Evolutionary conservation across 2,113 vertebrate genomes (phyloP).

Genomic region (Grammomys dolichurus): DNA sequence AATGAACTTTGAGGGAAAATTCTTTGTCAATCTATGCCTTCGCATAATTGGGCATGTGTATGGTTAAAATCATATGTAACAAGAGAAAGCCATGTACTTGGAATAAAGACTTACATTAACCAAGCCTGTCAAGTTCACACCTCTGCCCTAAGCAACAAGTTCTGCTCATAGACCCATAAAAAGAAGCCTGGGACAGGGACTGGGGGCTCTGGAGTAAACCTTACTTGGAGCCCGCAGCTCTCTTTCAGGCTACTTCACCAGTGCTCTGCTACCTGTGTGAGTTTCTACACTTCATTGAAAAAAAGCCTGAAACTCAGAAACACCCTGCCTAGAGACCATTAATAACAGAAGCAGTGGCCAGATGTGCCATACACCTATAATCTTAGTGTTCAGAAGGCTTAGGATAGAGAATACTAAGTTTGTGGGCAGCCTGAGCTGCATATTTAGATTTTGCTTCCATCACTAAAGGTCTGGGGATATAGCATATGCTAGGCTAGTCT

Average conservation of each 20-base stretch:
- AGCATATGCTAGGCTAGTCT: background rate
- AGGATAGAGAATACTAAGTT: background rate
- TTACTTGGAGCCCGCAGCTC: background rate
- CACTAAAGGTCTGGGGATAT: background rate
- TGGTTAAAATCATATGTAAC: background rate
- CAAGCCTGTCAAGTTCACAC: background rate
- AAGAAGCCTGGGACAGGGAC: background rate
- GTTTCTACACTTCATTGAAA: background rate
- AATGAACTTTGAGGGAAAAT: background rate
- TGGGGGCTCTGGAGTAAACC: background rate
- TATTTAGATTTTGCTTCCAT: background rate
- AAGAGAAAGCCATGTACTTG: background rate
- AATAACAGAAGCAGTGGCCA: background rate
- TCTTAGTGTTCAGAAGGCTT: background rate
- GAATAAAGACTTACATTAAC: background rate
- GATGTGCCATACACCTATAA: fast-evolving
- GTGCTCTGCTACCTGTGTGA: too few species aligned
- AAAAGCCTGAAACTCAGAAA: background rate
- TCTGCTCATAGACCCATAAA: background rate
- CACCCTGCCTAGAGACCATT: background rate
- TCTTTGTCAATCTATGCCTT: background rate
- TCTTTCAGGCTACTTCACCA: background rate
- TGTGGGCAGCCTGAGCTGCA: background rate
- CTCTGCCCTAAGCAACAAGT: background rate
- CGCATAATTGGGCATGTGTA: background rate